Evolutionary conservation across 2,797 vertebrate genomes (phyloP).

Genomic region (Decapterus maruadsi): DNA sequence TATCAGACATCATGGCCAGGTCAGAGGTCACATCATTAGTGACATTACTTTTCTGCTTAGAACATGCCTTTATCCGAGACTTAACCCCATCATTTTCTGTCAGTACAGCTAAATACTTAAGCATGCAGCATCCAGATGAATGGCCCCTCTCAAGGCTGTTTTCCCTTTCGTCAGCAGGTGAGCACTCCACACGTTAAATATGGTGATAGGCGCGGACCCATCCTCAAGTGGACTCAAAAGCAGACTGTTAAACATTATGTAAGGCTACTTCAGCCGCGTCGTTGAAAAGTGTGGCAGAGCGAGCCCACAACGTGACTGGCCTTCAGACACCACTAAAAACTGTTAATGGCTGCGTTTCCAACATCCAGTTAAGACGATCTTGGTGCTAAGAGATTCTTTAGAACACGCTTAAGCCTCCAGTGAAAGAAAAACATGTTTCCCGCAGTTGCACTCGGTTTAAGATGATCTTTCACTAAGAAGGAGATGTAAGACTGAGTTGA

Average conservation of each 20-base stretch:
- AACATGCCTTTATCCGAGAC: slow-evolving; percentile 28
- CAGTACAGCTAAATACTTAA: slow-evolving; percentile 48
- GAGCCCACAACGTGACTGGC: slow-evolving; percentile 19
- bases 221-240: slow-evolving; percentile 21
- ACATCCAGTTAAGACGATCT: too few relatives aligned
- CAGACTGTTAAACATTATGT: slow-evolving; percentile 21
- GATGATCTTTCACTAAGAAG: too few relatives aligned
- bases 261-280: slow-evolving; percentile 19
- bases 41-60: slow-evolving; percentile 59
- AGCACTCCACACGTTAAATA: slow-evolving; percentile 42
- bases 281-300: slow-evolving; percentile 14
- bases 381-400: too few relatives aligned
- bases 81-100: slow-evolving; percentile 37
- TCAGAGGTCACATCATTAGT: slow-evolving; percentile 74
- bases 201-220: slow-evolving; percentile 6
- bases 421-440: too few relatives aligned
- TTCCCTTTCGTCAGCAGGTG: slow-evolving; percentile 63
- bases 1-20: slow-evolving; percentile 39
- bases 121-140: slow-evolving; percentile 23
- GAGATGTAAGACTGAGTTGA: too few relatives aligned
- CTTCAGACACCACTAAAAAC: slow-evolving; percentile 4
- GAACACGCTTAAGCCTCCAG: too few relatives aligned
- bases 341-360: slow-evolving; percentile 10
- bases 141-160: slow-evolving; percentile 42
- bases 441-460: too few relatives aligned